phyloP scores from a whole-genome alignment of 2,888 invertebrate genomes.

The Rhaphigaster nebulosa region DNA sequence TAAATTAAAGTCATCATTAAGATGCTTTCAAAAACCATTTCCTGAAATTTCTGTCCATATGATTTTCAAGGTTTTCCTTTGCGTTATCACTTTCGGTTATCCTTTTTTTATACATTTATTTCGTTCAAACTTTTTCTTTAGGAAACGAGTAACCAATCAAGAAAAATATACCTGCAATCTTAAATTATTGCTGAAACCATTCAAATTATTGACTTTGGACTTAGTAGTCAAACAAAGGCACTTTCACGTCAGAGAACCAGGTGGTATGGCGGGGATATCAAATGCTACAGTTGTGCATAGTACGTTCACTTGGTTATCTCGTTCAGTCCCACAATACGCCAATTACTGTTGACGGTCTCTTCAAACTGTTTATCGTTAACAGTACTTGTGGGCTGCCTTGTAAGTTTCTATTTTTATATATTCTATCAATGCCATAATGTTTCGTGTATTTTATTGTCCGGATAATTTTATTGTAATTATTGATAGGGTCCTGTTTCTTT shows the following conservation, averaged over 20 bases:
- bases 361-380: not conserved
- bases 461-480: no score
- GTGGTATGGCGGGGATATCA: constrained; percentile 21
- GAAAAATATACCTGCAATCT: no score
- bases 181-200: no score
- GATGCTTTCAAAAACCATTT: no score
- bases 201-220: not conserved
- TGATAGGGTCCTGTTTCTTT: no score
- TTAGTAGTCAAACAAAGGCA: not conserved
- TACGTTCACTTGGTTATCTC: not conserved
- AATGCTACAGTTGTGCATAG: constrained; percentile 34
- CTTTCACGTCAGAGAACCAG: not conserved
- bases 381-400: not conserved
- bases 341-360: not conserved
- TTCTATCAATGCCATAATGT: not conserved
- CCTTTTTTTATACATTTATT: no score
- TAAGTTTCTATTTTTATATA: not conserved
- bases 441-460: not conserved
- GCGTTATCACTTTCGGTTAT: no score
- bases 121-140: no score
- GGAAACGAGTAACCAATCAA: no score
- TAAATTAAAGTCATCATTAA: no score
- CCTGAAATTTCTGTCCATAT: no score
- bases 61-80: no score
- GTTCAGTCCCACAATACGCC: not conserved